phyloP scores from a whole-genome alignment of 2,888 invertebrate genomes.

The Malachius bipustulatus region DNA sequence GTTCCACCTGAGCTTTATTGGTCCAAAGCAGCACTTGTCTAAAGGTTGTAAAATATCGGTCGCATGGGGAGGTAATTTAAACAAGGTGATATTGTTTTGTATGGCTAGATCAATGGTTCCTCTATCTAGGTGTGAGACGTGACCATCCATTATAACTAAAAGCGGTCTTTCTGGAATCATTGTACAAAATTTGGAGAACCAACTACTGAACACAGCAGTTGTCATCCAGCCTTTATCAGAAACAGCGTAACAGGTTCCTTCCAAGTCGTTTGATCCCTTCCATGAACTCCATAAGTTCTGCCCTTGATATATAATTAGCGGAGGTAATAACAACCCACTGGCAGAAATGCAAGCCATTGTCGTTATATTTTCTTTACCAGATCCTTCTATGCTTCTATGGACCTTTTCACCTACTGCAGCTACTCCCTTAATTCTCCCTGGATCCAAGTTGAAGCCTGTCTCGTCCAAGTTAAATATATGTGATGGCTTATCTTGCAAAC shows the following conservation, averaged over 20 bases:
- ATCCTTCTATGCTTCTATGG: slow-evolving; percentile 14
- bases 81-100: no score
- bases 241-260: slow-evolving; percentile 14
- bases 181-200: slow-evolving; percentile 16
- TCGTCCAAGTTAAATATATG: slow-evolving; percentile 20
- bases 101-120: slow-evolving; percentile 14
- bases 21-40: no score
- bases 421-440: slow-evolving; percentile 16
- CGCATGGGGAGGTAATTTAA: no score
- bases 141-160: slow-evolving; percentile 18
- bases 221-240: slow-evolving; percentile 20
- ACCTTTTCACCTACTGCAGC: slow-evolving; percentile 17
- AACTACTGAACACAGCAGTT: slow-evolving; percentile 15
- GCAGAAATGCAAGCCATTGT: slow-evolving; percentile 13
- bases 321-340: slow-evolving; percentile 11
- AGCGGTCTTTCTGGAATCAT: slow-evolving; percentile 16
- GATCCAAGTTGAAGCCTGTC: slow-evolving; percentile 17
- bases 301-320: slow-evolving; percentile 11
- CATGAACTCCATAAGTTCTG: slow-evolving; percentile 19
- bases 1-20: no score
- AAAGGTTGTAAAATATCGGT: no score
- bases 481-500: slow-evolving; percentile 14
- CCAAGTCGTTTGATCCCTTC: slow-evolving; percentile 16
- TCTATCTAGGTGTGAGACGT: slow-evolving; percentile 17
- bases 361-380: slow-evolving; percentile 13